Evolutionary conservation across 1,140 invertebrate species (phyloP), one percentile per base, ranked within the genome.

Genomic region (Zaprionus nigranus): DNA sequence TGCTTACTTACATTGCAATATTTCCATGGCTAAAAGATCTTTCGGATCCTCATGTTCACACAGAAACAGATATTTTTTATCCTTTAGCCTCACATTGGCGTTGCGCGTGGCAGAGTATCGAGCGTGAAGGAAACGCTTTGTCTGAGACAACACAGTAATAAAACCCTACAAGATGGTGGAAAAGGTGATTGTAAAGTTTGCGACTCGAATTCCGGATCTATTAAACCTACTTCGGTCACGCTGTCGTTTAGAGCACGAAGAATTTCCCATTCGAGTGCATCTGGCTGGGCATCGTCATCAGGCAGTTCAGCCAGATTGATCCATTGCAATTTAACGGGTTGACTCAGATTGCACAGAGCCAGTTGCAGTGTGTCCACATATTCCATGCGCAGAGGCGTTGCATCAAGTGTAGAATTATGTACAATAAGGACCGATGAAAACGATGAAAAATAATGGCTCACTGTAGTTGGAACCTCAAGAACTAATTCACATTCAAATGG

Each of bases 41-140:
- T 22, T 54, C 1, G 91, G 91, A 60, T 69, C 62, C 70, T 92
- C 90, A 30, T 82, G 62, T n/a, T 87, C 91, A 38, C 87, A 92
- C 20, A 92, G 60, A 71, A 92, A 92, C 46, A 92, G 64, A 74
- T 92, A 92, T 12, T 77, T 68, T 61, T 92, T 92, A 69, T 92
- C 91, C 70, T 92, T 92, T 13, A 92, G 80, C 6, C 91, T 69
- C 61, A 92, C 75, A 46, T 81, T 77, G 15, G 91, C 78, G 36
- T 91, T 86, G 1, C 91, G 87, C 15, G 91, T 92, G 56, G 91
- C 91, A 81, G 65, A 92, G 49, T 92, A 92, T 13, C 91, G 87
- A 7, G 87, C 82, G 30, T 90, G 87, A 1, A 92, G 43, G 30
- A 92, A 92, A 13, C 36, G 26, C 20, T 74, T 43, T 1, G 87